A percentile compares a stretch with the other conserved stretches of the same genome.
These are phyloP conservation scores for Leptarthrus brevirostris DNA, from an alignment of 2,888 invertebrate species.

Conservation along the genomic window DNA sequence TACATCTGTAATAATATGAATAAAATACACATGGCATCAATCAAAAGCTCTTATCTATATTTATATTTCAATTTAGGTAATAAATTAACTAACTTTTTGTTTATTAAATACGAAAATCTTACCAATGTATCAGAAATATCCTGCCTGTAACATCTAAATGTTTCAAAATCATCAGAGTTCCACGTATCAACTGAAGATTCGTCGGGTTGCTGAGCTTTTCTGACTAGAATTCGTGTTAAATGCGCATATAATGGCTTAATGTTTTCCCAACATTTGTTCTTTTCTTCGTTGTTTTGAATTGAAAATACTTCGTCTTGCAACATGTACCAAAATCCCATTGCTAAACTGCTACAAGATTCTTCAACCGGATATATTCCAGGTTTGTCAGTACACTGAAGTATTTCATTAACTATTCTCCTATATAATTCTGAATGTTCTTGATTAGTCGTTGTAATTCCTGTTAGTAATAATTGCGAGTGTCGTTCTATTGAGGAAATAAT, in stretches of 20 bases:
- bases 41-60: too few relatives aligned
- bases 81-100: neutral
- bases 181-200: slow-evolving; percentile 71
- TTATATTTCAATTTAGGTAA: too few relatives aligned
- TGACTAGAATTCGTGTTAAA: slow-evolving; percentile 79
- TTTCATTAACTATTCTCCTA: slow-evolving; percentile 75
- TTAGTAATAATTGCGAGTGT: slow-evolving; percentile 71
- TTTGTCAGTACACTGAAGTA: slow-evolving; percentile 83
- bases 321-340: slow-evolving; percentile 93
- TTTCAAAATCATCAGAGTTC: slow-evolving; percentile 84
- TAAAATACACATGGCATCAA: too few relatives aligned
- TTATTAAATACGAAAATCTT: slow-evolving; percentile 58
- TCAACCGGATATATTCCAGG: slow-evolving; percentile 88
- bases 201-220: slow-evolving; percentile 82
- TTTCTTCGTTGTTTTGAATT: slow-evolving; percentile 61
- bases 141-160: slow-evolving; percentile 87
- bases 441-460: slow-evolving; percentile 62
- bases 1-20: slow-evolving; percentile 74
- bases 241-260: slow-evolving; percentile 84
- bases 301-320: slow-evolving; percentile 72
- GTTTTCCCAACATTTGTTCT: slow-evolving; percentile 66
- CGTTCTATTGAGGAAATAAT: slow-evolving; percentile 78
- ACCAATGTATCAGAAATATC: slow-evolving; percentile 88
- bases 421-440: slow-evolving; percentile 69
- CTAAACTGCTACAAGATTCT: slow-evolving; percentile 86